A percentile compares a stretch with the other conserved stretches of the same genome.
phyloP scores from a whole-genome alignment of 2,113 vertebrate species.

The Etia nguti region DNA sequence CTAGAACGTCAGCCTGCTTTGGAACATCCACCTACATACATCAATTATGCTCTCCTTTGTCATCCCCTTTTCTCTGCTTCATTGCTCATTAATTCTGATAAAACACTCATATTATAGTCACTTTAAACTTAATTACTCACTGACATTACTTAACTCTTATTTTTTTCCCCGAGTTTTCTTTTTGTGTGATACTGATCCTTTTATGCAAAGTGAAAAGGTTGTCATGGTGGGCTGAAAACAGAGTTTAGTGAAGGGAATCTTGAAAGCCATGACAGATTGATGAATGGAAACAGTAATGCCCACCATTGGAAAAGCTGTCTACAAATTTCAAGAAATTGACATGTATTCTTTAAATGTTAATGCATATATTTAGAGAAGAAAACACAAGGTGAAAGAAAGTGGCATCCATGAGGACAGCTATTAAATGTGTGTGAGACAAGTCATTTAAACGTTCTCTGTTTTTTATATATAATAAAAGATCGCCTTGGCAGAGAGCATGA shows the following conservation, averaged over 20 bases:
- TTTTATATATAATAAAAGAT: not conserved
- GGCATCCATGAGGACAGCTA: not conserved
- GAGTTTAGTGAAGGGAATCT: not conserved
- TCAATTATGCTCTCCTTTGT: not conserved
- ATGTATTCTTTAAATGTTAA: not conserved
- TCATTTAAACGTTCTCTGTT: not conserved
- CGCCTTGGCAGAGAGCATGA: not conserved
- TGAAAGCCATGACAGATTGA: not conserved
- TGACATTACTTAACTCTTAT: not conserved
- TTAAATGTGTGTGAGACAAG: not conserved
- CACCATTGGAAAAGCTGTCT: not conserved
- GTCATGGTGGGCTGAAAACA: not conserved
- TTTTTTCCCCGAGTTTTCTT: not conserved
- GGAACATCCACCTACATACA: not conserved
- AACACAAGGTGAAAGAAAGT: not conserved
- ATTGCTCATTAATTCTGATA: not conserved
- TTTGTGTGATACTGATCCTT: not conserved
- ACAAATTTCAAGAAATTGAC: not conserved
- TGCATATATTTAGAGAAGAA: not conserved
- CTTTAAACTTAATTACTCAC: not conserved
- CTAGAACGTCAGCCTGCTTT: not conserved
- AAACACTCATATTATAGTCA: not conserved
- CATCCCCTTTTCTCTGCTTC: not conserved
- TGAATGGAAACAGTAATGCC: not conserved
- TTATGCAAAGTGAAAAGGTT: not conserved